phyloP scores from a whole-genome alignment of 2,797 vertebrate species.

The Sebastes trivittatus region DNA sequence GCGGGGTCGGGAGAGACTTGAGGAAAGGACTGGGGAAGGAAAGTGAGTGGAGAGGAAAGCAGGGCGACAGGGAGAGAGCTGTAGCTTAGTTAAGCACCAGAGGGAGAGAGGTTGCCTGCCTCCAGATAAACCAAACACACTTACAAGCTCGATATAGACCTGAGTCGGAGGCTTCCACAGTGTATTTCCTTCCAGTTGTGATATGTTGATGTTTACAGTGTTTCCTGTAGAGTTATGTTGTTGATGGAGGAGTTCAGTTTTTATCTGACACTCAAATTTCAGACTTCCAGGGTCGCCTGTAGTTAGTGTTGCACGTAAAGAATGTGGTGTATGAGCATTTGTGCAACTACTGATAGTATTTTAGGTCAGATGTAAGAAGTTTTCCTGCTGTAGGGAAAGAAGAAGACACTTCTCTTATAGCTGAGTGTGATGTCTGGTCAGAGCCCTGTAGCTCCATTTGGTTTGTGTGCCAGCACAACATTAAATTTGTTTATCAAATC shows the following conservation, averaged over 20 bases:
- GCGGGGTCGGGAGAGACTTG: constrained; percentile 21
- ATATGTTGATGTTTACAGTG: constrained; percentile 16
- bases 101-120: constrained; percentile 40
- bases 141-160: constrained; percentile 41
- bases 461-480: not conserved
- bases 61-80: constrained; percentile 11
- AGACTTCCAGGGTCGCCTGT: not conserved
- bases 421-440: not conserved
- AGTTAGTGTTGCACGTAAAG: not conserved
- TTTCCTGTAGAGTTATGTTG: constrained; percentile 39
- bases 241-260: not conserved
- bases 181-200: constrained; percentile 39
- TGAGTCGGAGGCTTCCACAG: constrained; percentile 21
- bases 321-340: not conserved
- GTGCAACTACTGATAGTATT: not conserved
- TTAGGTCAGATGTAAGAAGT: not conserved
- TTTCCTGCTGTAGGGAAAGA: not conserved
- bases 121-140: constrained; percentile 50
- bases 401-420: not conserved
- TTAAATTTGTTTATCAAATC: constrained; percentile 45
- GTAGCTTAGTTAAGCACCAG: not conserved
- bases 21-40: constrained; percentile 10
- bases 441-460: not conserved
- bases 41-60: constrained; percentile 27
- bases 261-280: not conserved